These are phyloP conservation scores for Brachyptera putata DNA, from an alignment of 2,888 invertebrate genomes.

Conservation along the genomic window DNA sequence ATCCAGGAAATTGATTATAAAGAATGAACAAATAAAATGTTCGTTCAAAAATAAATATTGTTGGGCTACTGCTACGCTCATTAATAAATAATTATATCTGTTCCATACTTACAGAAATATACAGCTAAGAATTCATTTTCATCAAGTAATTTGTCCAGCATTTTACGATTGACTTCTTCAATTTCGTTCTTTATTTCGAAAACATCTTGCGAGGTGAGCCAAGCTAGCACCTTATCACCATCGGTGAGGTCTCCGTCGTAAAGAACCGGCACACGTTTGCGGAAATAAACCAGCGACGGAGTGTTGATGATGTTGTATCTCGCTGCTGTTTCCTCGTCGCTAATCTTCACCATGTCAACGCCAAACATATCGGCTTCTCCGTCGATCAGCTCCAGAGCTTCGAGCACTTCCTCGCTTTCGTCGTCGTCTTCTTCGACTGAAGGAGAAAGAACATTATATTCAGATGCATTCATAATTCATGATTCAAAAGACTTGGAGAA, in stretches of 20 bases:
- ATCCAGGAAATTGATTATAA: no score
- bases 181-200: constrained; percentile 96
- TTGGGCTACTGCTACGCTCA: no score
- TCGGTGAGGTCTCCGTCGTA: constrained; percentile 88
- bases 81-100: no score
- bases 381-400: constrained; percentile 88
- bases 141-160: constrained; percentile 89
- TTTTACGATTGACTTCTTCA: constrained; percentile 93
- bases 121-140: constrained; percentile 94
- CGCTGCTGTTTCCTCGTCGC: constrained; percentile 74
- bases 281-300: constrained; percentile 83
- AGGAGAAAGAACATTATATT: neutral
- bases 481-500: no score
- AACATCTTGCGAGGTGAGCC: constrained; percentile 91
- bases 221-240: constrained; percentile 77
- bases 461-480: no score
- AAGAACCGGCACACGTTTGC: constrained; percentile 74
- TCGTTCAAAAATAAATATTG: no score
- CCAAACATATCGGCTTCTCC: constrained; percentile 88
- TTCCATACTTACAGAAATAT: constrained; percentile 83
- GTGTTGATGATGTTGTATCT: constrained; percentile 78
- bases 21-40: no score
- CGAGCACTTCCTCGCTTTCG: constrained; percentile 85
- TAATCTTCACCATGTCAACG: constrained; percentile 92
- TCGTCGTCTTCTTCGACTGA: constrained; percentile 60